A percentile compares a stretch with the other conserved stretches of the same genome.
These are phyloP conservation scores for Drosophila funebris DNA, from an alignment of 1,140 invertebrate genomes.

Conservation along the genomic window DNA sequence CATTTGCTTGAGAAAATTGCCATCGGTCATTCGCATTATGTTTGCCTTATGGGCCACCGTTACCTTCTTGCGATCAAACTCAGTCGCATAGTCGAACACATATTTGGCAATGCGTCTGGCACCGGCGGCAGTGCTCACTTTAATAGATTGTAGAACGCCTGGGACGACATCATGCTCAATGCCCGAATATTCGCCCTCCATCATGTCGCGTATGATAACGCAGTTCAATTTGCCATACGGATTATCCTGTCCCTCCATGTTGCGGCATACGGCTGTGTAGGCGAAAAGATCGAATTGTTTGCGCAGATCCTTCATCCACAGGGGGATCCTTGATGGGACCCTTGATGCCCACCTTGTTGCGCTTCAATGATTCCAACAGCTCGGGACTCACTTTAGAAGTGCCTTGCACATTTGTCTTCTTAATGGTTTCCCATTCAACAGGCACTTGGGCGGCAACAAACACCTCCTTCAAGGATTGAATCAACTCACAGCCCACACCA, in stretches of 20 bases:
- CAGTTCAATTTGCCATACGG: constrained; percentile 45
- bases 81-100: constrained; percentile 46
- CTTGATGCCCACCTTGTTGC: constrained; percentile 53
- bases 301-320: constrained; percentile 34
- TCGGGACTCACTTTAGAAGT: background rate
- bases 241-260: constrained; percentile 38
- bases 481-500: constrained; percentile 58
- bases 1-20: constrained; percentile 56
- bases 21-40: constrained; percentile 64
- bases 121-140: constrained; percentile 54
- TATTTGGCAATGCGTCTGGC: constrained; percentile 42
- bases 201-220: constrained; percentile 57
- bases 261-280: constrained; percentile 39
- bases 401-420: background rate
- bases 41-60: constrained; percentile 71
- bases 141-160: constrained; percentile 62
- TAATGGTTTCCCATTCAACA: constrained; percentile 44
- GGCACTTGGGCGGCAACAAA: constrained; percentile 37
- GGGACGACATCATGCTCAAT: constrained; percentile 65
- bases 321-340: constrained; percentile 34
- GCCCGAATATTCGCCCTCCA: constrained; percentile 67
- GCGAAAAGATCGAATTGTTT: constrained; percentile 53
- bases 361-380: constrained; percentile 34
- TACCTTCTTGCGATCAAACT: constrained; percentile 41
- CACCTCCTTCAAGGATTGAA: constrained; percentile 30